These are phyloP conservation scores for Penaeus vannamei DNA, from an alignment of 1,140 invertebrate species.

Conservation along the genomic window DNA sequence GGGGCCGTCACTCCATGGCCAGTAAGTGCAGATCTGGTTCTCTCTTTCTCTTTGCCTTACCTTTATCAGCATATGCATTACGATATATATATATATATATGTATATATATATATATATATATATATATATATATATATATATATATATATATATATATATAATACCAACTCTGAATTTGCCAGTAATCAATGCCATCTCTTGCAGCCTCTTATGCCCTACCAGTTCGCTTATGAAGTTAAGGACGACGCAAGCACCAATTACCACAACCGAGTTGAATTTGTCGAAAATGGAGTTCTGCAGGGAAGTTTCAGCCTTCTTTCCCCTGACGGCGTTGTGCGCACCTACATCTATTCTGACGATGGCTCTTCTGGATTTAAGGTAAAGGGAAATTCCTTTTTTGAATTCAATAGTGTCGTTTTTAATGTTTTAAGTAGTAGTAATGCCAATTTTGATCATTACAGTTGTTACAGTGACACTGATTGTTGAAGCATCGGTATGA, in stretches of 20 bases:
- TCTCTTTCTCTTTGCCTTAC: no score
- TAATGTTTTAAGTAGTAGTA: no score
- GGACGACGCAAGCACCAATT: conserved; percentile 52
- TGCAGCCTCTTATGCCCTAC: conserved; percentile 61
- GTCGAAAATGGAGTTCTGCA: conserved; percentile 54
- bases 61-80: background rate
- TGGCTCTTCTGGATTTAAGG: conserved; percentile 54
- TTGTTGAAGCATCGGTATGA: no score
- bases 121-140: background rate
- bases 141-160: conserved; percentile 23
- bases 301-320: conserved; percentile 58
- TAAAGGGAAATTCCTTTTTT: background rate
- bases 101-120: background rate
- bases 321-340: conserved; percentile 53
- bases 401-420: background rate
- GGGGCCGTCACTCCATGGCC: conserved; percentile 5
- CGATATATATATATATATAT: conserved; percentile 5
- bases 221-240: conserved; percentile 59
- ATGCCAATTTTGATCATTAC: no score
- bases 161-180: background rate
- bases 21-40: background rate
- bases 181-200: background rate
- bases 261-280: conserved; percentile 59
- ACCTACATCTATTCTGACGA: conserved; percentile 55
- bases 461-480: no score